Percentiles rank a stretch among this genome's conserved stretches.
phyloP scores from a whole-genome alignment of 2,113 vertebrate genomes.

The Colius striatus region DNA sequence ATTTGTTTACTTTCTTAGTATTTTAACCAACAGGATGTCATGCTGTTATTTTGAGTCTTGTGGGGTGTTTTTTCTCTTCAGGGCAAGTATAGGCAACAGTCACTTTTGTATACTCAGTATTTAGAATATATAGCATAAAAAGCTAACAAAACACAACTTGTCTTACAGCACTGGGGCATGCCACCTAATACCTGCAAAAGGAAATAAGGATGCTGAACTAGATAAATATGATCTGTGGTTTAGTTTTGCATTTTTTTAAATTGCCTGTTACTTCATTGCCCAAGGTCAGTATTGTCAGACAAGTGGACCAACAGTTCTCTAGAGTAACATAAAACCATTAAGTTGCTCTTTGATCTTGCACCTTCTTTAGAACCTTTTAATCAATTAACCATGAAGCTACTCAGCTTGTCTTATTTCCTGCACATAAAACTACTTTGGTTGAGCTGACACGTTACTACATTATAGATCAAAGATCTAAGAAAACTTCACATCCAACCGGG shows the following conservation, averaged over 20 bases:
- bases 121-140: background rate
- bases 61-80: background rate
- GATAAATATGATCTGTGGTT: conserved; percentile 67
- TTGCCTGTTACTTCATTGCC: conserved; percentile 65
- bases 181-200: background rate
- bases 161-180: background rate
- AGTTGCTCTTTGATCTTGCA: conserved; percentile 82
- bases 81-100: background rate
- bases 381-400: conserved; percentile 87
- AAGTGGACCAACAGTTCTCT: conserved; percentile 66
- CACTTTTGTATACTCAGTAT: background rate
- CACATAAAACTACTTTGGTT: conserved; percentile 78
- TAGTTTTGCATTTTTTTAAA: conserved; percentile 52
- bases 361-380: conserved; percentile 82
- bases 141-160: conserved; percentile 34
- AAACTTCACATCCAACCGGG: conserved; percentile 63
- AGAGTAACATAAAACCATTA: conserved; percentile 79
- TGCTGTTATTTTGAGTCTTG: background rate
- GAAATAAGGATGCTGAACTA: conserved; percentile 42
- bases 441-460: conserved; percentile 75
- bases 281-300: conserved; percentile 77
- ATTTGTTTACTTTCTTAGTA: background rate
- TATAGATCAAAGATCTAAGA: conserved; percentile 81
- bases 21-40: background rate
- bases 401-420: conserved; percentile 75